These are phyloP conservation scores for Aplocera efformata DNA, from an alignment of 2,888 invertebrate genomes.

Conservation along the genomic window DNA sequence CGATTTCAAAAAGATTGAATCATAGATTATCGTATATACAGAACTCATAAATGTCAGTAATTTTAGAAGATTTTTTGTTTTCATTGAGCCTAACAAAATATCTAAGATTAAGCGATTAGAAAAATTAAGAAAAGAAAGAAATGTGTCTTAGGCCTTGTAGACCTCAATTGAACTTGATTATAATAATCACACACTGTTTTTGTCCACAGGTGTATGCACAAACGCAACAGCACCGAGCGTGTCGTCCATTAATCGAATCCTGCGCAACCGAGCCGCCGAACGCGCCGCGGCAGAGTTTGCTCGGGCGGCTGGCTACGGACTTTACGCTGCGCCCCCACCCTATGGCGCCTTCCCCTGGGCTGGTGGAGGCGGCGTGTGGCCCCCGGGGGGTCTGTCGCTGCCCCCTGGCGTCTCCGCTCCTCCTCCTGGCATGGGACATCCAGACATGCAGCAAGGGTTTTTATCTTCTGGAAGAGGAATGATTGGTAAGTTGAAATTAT, in stretches of 20 bases:
- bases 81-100: too few relatives aligned
- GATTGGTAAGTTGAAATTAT: slow-evolving; percentile 46
- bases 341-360: slow-evolving; percentile 82
- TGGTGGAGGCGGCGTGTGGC: slow-evolving; percentile 72
- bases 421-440: slow-evolving; percentile 64
- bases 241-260: slow-evolving; percentile 97
- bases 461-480: slow-evolving; percentile 60
- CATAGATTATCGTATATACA: too few relatives aligned
- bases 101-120: too few relatives aligned
- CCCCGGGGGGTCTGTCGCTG: slow-evolving; percentile 80
- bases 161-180: too few relatives aligned
- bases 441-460: slow-evolving; percentile 76
- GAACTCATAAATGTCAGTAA: too few relatives aligned
- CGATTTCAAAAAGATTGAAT: too few relatives aligned
- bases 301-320: slow-evolving; percentile 92
- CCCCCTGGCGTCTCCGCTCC: slow-evolving; percentile 71
- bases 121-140: too few relatives aligned
- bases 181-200: too few relatives aligned
- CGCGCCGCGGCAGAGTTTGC: slow-evolving; percentile 97
- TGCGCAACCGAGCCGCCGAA: slow-evolving; percentile 97
- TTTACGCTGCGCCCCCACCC: slow-evolving; percentile 89
- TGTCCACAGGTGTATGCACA: slow-evolving; percentile 91
- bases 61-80: too few relatives aligned
- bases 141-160: too few relatives aligned
- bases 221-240: slow-evolving; percentile 98